Evolutionary conservation across 2,797 vertebrate species (phyloP), one percentile per base, ranked within the genome.

Genomic region (Brachymystax lenok): DNA sequence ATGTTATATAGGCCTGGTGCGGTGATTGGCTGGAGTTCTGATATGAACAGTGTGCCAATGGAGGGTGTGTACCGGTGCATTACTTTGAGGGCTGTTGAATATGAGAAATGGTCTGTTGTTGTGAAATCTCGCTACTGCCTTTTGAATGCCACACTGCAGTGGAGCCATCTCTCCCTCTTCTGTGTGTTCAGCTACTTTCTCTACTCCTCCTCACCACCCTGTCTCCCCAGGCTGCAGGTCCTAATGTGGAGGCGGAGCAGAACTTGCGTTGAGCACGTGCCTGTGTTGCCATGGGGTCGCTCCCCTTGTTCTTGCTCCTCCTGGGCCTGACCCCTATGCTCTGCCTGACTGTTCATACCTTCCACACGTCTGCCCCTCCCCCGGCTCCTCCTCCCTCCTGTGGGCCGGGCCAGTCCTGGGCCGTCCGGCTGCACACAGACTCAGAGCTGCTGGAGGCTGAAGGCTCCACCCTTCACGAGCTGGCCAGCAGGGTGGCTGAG

Each of bases 381-480:
- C 76, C 75, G 77, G 83, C 74, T 14, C 79, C 28, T 79, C 83
- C 80, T 1, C 79, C 69, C 0, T 80, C 92, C 71, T 93, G 91
- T 0, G 83, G 86, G 17, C 80, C 86, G 0, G 93, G 86, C 59
- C 92, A 94, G 73, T 96, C 93, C 0, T 99, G 97, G 97, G 97
- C 97, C 0, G 95, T 99, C 71, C 95, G 89, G 69, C 74, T 99
- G 79, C 85, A 90, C 14, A 0, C 73, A 64, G 76, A 51, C 35
- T 46, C 75, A 7, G 79, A 93, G 4, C 79, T 50, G 0, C 76
- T 75, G 3, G 79, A 78, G 13, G 75, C 92, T 14, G 82, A 90
- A 52, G 83, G 77, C 21, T 78, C 80, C 0, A 91, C 95, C 69
- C 83, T 87, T 72, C 87, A 92, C 74, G 24, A 74, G 2, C 85